phyloP scores from a whole-genome alignment of 1,140 invertebrate species.

The Pollicipes pollicipes region DNA sequence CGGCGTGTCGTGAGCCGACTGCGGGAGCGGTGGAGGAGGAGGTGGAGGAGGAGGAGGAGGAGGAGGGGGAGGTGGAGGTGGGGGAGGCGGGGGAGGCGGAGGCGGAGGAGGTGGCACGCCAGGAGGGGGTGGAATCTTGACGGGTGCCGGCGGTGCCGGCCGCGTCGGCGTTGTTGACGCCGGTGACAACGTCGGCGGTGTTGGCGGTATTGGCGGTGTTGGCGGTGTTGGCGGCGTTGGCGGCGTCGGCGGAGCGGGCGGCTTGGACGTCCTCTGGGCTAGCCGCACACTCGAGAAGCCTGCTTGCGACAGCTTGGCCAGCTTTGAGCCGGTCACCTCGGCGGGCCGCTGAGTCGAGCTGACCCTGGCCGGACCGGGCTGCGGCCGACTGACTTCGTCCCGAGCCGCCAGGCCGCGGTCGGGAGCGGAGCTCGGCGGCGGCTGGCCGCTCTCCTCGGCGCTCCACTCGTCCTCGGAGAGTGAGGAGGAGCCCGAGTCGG shows the following conservation, averaged over 20 bases:
- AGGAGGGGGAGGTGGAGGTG: neutral
- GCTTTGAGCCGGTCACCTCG: neutral
- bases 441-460: neutral
- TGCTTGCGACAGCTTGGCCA: neutral
- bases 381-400: neutral
- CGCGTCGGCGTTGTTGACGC: neutral
- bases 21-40: neutral
- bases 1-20: neutral
- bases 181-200: too few species aligned
- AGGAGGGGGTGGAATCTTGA: neutral
- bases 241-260: too few species aligned
- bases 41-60: too few species aligned
- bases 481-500: neutral
- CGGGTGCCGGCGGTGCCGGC: neutral
- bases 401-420: too few species aligned
- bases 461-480: neutral
- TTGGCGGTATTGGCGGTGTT: too few species aligned
- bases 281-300: neutral
- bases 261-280: neutral
- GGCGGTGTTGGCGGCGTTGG: neutral
- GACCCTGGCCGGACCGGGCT: neutral
- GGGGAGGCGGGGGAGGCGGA: too few species aligned
- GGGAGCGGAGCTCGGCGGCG: too few species aligned
- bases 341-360: too few species aligned
- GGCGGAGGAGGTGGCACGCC: neutral